phyloP scores from a whole-genome alignment of 2,113 vertebrate genomes.

The Neomonachus schauinslandi region DNA sequence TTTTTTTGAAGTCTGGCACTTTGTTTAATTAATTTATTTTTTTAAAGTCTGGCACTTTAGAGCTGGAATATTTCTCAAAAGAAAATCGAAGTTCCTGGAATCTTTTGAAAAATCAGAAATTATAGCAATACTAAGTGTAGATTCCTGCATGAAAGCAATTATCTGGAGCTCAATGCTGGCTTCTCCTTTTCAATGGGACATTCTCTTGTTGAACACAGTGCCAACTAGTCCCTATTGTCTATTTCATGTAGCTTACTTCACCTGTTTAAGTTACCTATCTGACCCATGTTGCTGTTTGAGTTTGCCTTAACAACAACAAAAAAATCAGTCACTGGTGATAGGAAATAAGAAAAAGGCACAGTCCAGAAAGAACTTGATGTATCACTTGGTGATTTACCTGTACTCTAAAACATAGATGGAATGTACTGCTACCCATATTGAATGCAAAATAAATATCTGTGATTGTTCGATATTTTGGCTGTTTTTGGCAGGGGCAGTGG shows the following conservation, averaged over 20 bases:
- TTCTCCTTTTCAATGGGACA: background rate
- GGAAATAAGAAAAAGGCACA: background rate
- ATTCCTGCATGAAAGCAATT: background rate
- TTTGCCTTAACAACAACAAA: background rate
- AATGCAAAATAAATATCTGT: background rate
- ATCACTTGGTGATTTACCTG: background rate
- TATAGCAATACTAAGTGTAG: background rate
- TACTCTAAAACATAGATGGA: background rate
- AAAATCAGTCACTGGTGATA: background rate
- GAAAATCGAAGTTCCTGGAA: background rate
- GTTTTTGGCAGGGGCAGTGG: background rate
- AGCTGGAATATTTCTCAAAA: slow-evolving; percentile 7
- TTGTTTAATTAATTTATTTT: background rate
- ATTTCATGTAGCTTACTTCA: background rate
- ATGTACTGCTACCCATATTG: background rate
- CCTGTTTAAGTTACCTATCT: background rate
- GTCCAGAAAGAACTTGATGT: background rate
- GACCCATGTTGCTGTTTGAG: background rate
- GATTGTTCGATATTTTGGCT: background rate
- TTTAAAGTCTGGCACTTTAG: background rate
- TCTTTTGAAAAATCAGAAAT: slow-evolving; percentile 32
- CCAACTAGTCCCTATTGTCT: background rate
- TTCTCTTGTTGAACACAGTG: background rate
- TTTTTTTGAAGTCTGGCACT: background rate
- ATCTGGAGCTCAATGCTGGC: background rate